Evolutionary conservation across 2,113 vertebrate species (phyloP), one percentile per base, ranked within the genome.

Genomic region (Climacteris rufus): DNA sequence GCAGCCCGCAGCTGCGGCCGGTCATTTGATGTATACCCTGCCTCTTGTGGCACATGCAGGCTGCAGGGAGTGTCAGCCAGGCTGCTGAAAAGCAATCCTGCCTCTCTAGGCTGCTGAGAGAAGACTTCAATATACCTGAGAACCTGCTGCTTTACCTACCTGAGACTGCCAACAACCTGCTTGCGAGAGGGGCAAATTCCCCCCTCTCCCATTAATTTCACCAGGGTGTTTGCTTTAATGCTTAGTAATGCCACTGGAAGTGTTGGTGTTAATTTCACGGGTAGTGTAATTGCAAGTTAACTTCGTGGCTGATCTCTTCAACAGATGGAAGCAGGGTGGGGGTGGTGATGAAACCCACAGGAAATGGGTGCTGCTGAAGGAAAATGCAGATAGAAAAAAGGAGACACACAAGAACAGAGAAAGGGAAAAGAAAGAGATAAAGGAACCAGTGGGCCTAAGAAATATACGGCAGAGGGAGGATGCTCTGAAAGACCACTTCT

Each of bases 281-380:
- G 70, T 68, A 91, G 95, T 80, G 89, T 96, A 89, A 96, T 89
- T 84, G 81, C 93, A 84, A 95, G 89, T 93, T 95, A 96, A 94
- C 89, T 96, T 95, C 2, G 31, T 76, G 75, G 96, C 89, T 96
- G 94, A 96, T 96, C 94, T 97, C 95, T 96, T 93, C 94, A 96
- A 96, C 96, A 97, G 96, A 97, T 96, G 94, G 95, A 96, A 94
- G 95, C 77, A 76, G 90, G 94, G 64, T 97, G 96, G 96, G 76
- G 94, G 96, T 96, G 96, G 95, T 94, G 89, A 96, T 96, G 94
- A 96, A 96, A 94, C 95, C 95, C 96, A 97, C 96, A 95, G 95
- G 96, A 96, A 95, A 95, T 94, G 97, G 97, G 95, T 97, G 91
- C 94, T 94, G 93, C 92, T 95, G 89, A 68, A 94, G 87, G 91